Evolutionary conservation across 2,888 invertebrate genomes (phyloP), one percentile per base, ranked within the genome.

Genomic region (Halocaridina rubra): DNA sequence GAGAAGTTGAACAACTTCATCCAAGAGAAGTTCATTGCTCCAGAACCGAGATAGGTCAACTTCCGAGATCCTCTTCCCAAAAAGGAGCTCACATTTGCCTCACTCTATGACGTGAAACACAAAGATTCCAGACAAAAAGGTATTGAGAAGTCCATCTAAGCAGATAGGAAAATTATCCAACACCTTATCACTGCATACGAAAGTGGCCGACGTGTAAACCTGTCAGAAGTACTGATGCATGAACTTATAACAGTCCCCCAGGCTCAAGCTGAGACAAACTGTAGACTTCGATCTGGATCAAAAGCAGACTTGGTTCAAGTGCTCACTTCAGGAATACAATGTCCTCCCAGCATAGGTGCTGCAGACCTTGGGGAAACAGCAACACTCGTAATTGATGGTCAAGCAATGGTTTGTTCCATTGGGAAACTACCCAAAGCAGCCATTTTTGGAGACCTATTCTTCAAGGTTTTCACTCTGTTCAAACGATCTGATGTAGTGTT

Each of bases 221-320:
- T 39, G 39, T 7, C 74, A 39, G 39, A 72, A 72, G 39, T 72
- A 72, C n/a, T 32, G 74, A 72, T 72, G 74, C 74, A 72, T 22
- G 61, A 61, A 61, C 24, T 61, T 39, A 10, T 61, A 61, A 61
- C n/a, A 61, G 61, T 61, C 61, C 61, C 61, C 8, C n/a, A n/a
- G n/a, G 61, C 61, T 61, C n/a, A 10, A 61, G 61, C 61, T 61
- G 61, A 61, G 61, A 61, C 61, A 61, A 61, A 61, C n/a, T 7
- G 10, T 61, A 61, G 61, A 61, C 61, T 61, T 61, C 39, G 13
- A 39, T 39, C 39, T 39, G 39, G 39, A 39, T 39, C 39, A 39
- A 13, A 39, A 39, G 74, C 39, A 72, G 74, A 33, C 74, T 72
- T 72, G 74, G 74, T 39, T 2, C 30, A 30, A 72, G 74, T 72